A percentile compares a stretch with the other conserved stretches of the same genome.
Conservation (phyloP, 2,113 vertebrate genomes). For the Falcunculus frontatus region DNA sequence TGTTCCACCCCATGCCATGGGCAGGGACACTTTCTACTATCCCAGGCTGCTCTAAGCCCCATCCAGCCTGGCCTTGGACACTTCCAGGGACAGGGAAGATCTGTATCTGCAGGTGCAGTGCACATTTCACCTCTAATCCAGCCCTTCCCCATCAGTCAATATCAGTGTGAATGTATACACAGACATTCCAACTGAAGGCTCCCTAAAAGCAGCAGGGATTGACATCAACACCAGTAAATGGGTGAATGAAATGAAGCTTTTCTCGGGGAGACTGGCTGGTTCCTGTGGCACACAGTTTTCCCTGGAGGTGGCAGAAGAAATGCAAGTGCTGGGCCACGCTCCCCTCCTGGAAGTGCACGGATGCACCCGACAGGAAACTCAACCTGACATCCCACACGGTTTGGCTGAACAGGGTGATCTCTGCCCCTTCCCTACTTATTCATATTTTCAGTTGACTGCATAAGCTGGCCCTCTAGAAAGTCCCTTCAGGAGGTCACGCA, state of each 20-base stretch:
- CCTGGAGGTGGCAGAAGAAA: background rate
- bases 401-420: background rate
- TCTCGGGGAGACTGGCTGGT: background rate
- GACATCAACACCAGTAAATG: background rate
- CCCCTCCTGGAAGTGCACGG: background rate
- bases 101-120: rapidly evolving
- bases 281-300: rapidly evolving
- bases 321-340: background rate
- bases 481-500: slow-evolving; percentile 54
- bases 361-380: background rate
- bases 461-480: slow-evolving; percentile 33
- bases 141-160: background rate
- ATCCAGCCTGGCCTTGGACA: background rate
- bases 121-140: no score
- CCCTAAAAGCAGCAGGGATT: background rate
- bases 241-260: background rate
- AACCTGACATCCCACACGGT: background rate
- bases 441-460: slow-evolving; percentile 40
- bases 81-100: background rate
- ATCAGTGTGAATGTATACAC: rapidly evolving
- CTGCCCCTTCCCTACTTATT: slow-evolving; percentile 36
- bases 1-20: background rate
- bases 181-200: background rate
- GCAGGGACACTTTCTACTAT: background rate
- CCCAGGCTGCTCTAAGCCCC: background rate